Evolutionary conservation across 1,140 invertebrate genomes (phyloP).

Genomic region (Panagrolaimus sp.): DNA sequence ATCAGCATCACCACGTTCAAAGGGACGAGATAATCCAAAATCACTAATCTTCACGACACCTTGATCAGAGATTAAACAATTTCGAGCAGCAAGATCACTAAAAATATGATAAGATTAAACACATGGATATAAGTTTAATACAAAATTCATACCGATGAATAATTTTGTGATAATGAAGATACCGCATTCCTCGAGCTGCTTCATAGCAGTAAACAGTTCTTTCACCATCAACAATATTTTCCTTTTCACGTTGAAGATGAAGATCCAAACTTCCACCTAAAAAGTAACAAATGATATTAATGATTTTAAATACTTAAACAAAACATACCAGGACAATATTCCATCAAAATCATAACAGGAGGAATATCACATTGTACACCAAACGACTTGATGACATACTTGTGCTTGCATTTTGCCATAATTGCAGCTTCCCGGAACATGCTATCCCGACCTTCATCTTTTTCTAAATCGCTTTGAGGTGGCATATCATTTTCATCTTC

Average conservation of each 20-base stretch:
- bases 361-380: constrained; percentile 37
- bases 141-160: too few relatives aligned
- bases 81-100: constrained; percentile 68
- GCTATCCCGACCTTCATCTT: constrained; percentile 1
- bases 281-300: too few relatives aligned
- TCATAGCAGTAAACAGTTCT: constrained; percentile 24
- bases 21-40: constrained; percentile 87
- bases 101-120: too few relatives aligned
- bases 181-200: constrained; percentile 59
- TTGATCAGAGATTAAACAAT: constrained; percentile 20
- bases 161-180: constrained; percentile 85
- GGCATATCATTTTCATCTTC: not conserved
- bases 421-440: constrained; percentile 10
- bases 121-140: too few relatives aligned
- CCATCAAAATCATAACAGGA: constrained; percentile 45
- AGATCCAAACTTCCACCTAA: constrained; percentile 32
- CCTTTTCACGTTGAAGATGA: constrained; percentile 21
- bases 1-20: constrained; percentile 68
- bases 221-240: constrained; percentile 1
- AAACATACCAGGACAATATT: constrained; percentile 44
- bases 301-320: too few relatives aligned
- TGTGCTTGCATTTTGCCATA: constrained; percentile 16
- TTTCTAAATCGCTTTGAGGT: not conserved
- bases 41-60: constrained; percentile 78
- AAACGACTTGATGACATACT: constrained; percentile 29